Base-by-base conservation (phyloP, 2,888 invertebrate genomes). In the Ormyrus labotus region DNA sequence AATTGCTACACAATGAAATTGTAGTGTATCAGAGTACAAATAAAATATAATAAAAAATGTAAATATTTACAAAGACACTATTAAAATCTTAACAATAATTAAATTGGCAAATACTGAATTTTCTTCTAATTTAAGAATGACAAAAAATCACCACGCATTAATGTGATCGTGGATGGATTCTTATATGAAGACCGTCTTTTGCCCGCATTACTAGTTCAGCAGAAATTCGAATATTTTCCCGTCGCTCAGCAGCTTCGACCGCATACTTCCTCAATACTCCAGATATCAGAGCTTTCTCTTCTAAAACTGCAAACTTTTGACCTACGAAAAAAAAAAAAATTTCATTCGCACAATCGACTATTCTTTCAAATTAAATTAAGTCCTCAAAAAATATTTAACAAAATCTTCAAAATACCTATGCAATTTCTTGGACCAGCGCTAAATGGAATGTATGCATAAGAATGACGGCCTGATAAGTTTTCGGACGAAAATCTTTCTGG, bases 131-230 rank as follows among this genome's bases (percentile, higher is more conserved):
- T 34, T 13, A 60, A 60, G n/a, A 71, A 60, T 64, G 7, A 34
- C 7, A 19, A n/a, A 53, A 48, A 53, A 10, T 69, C 19, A 69
- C 5, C 19, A 19, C 19, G 2, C 19, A 19, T 50, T 68, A 73
- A 60, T 63, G 63, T 3, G 47, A 3, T 73, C 78, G 69, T 19
- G 75, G 53, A 57, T 61, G n/a, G 60, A 92, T 90, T 84, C 90
- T 91, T 0, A 94, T 90, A 73, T 89, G 87, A 8, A 94, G 89
- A 7, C 93, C 94, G 84, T 93, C 89, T 86, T 92, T 93, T 11
- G 94, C 93, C 80, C 94, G 88, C 60, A 94, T 88, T 73, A 94
- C 93, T 11, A 94, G 89, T 86, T 94, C 94, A n/a, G 92, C 93
- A 6, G 93, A 86, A 11, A 94, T 90, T 0, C 91, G 91, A 60